Evolutionary conservation across 2,888 invertebrate genomes (phyloP).

Genomic region (Aethes cnicana): DNA sequence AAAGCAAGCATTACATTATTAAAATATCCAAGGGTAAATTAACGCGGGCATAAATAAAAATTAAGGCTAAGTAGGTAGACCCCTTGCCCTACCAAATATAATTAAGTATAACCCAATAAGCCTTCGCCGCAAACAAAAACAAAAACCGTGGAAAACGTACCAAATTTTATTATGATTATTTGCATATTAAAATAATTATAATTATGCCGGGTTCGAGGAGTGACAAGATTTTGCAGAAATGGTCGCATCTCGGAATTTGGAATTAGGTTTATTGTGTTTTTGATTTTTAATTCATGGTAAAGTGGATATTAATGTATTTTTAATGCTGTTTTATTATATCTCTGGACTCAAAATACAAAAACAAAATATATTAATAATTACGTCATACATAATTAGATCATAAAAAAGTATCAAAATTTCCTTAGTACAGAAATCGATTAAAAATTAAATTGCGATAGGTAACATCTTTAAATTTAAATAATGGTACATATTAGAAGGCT

Average conservation of each 20-base stretch:
- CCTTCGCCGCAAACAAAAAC: conserved; percentile 66
- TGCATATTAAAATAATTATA: conserved; percentile 82
- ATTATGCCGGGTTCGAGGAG: conserved; percentile 42
- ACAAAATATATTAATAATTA: no score
- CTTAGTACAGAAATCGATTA: no score
- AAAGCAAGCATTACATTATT: conserved; percentile 34
- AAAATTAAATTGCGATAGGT: no score
- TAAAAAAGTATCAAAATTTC: no score
- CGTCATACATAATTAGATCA: no score
- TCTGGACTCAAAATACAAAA: no score
- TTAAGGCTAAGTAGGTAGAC: conserved; percentile 51
- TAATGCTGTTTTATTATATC: no score
- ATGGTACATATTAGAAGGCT: no score
- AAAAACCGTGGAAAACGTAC: conserved; percentile 65
- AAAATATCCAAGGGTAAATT: conserved; percentile 54
- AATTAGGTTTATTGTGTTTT: not conserved
- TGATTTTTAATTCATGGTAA: no score
- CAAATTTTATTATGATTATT: conserved; percentile 81
- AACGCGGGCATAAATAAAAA: conserved; percentile 69
- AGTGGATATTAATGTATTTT: no score
- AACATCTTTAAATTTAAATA: no score
- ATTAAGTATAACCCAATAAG: conserved; percentile 78
- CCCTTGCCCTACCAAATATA: conserved; percentile 61
- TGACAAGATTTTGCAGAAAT: conserved; percentile 15
- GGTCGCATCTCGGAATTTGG: conserved; percentile 5